phyloP scores from a whole-genome alignment of 2,113 vertebrate species.

The Solea solea region DNA sequence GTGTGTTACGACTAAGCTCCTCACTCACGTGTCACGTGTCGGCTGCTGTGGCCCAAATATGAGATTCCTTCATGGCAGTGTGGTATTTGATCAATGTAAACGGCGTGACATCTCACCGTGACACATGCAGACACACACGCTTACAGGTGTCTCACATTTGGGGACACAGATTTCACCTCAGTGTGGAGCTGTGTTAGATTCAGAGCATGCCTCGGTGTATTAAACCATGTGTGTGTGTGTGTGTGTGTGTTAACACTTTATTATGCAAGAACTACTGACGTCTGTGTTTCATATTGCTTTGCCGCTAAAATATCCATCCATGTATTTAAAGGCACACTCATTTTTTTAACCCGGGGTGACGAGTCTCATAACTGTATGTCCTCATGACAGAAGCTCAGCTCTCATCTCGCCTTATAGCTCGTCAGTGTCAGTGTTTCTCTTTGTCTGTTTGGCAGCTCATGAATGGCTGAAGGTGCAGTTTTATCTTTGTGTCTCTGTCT shows the following conservation, averaged over 20 bases:
- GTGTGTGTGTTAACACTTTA: neutral
- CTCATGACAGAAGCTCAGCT: slow-evolving; percentile 48
- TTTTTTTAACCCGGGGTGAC: slow-evolving; percentile 6
- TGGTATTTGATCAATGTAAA: neutral
- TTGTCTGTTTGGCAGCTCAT: slow-evolving; percentile 57
- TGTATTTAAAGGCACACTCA: slow-evolving; percentile 15
- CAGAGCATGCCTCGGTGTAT: slow-evolving; percentile 29
- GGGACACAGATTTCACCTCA: slow-evolving; percentile 48
- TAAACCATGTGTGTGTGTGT: neutral
- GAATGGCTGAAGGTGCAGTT: slow-evolving; percentile 70
- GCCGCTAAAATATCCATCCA: neutral
- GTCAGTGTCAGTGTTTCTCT: slow-evolving; percentile 45
- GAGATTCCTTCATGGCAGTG: slow-evolving; percentile 22
- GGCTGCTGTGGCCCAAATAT: slow-evolving; percentile 61
- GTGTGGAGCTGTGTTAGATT: slow-evolving; percentile 45
- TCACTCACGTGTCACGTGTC: slow-evolving; percentile 46
- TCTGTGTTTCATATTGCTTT: slow-evolving; percentile 19
- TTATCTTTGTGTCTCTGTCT: slow-evolving; percentile 81
- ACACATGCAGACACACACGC: neutral
- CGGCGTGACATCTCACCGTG: neutral
- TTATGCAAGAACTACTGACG: neutral
- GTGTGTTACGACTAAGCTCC: slow-evolving; percentile 68
- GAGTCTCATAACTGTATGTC: slow-evolving; percentile 19
- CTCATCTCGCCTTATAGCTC: slow-evolving; percentile 58
- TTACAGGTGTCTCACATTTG: slow-evolving; percentile 50